Evolutionary conservation across 2,888 invertebrate species (phyloP), one percentile per base, ranked within the genome.

Genomic region (Stenurella melanura): DNA sequence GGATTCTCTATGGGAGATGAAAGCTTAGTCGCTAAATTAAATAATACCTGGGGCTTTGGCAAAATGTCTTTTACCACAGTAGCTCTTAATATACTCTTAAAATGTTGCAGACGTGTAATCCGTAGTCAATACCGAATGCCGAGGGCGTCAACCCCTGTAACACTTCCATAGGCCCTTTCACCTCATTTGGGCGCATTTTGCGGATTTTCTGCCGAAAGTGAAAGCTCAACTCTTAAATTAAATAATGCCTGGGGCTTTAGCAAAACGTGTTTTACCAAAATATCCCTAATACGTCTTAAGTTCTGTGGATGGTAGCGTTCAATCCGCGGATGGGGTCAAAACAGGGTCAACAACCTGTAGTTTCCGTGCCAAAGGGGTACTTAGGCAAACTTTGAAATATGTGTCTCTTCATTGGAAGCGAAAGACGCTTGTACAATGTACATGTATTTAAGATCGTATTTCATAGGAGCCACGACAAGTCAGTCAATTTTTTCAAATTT

Each of bases 1-100:
- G 50, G n/a, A n/a, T n/a, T n/a, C 50, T 50, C 50, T 50, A 50
- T 50, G 50, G 50, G 50, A 50, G 50, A 50, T 50, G 50, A 50
- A 50, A 50, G 50, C 50, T 50, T 50, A 50, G 50, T n/a, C n/a
- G 5, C 50, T n/a, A 50, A 50, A 50, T 50, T 50, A 50, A 50
- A 50, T 50, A n/a, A 50, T 50, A 50, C 50, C 50, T 50, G 15
- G n/a, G n/a, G 50, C 50, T 50, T 50, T 50, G 15, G 50, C n/a
- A 50, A n/a, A 50, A 50, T 50, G 50, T 50, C 15, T 50, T 50
- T 50, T 50, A 42, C 50, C 50, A 50, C 50, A 50, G 50, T 50
- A 50, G 50, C 50, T 50, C 50, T 50, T 50, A 50, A 50, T 50
- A 50, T 50, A 50, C n/a, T 50, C 50, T 50, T 50, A 50, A 50